Percentiles rank a stretch among this genome's conserved stretches.
Conservation (phyloP, 2,797 vertebrate species). For the Balearica regulorum region DNA sequence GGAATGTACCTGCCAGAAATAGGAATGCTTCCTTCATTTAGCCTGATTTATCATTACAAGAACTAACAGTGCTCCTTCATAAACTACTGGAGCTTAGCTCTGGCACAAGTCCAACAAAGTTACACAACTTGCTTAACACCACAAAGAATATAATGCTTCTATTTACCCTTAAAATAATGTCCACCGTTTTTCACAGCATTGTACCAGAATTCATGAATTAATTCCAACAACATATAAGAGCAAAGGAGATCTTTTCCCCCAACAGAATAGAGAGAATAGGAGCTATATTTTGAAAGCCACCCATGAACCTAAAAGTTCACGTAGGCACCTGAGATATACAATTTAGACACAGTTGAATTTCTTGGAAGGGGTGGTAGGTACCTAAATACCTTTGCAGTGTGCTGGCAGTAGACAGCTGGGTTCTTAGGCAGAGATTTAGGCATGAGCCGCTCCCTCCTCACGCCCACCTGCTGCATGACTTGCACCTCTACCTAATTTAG, state of each 20-base stretch:
- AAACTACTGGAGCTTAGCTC: background rate
- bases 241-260: background rate
- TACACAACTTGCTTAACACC: background rate
- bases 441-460: slow-evolving; percentile 4
- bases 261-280: background rate
- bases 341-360: background rate
- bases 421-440: background rate
- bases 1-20: slow-evolving; percentile 51
- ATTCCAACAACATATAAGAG: background rate
- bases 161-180: background rate
- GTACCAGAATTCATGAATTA: background rate
- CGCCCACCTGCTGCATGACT: slow-evolving; percentile 17
- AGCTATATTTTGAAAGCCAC: background rate
- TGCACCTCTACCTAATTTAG: slow-evolving; percentile 19
- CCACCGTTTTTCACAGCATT: background rate
- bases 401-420: background rate
- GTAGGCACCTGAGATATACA: background rate
- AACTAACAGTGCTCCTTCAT: slow-evolving; percentile 32
- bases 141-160: background rate
- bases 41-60: slow-evolving; percentile 49
- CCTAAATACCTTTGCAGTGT: background rate
- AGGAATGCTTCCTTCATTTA: slow-evolving; percentile 44
- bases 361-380: background rate
- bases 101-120: slow-evolving; percentile 9
- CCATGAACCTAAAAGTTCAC: background rate